Percentiles rank a stretch among this genome's conserved stretches.
Evolutionary conservation across 2,113 vertebrate species (phyloP).

Genomic region (Poeciliopsis turrubarensis): DNA sequence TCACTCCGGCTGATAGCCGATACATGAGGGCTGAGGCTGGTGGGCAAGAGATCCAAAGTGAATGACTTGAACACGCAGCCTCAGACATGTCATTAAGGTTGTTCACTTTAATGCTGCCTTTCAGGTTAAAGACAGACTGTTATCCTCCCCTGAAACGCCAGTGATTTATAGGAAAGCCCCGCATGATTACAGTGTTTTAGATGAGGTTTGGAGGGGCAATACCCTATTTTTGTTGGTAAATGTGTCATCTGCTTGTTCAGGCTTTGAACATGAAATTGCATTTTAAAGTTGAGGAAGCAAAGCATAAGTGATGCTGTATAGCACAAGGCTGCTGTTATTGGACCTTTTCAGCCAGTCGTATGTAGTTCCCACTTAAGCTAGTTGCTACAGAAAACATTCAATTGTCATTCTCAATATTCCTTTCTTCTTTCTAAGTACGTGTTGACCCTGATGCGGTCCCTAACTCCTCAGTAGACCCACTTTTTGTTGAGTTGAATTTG

Average conservation of each 20-base stretch:
- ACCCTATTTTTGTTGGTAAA: constrained; percentile 48
- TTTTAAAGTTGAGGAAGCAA: constrained; percentile 4
- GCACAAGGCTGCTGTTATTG: not conserved
- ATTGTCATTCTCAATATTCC: not conserved
- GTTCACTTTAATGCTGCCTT: constrained; percentile 65
- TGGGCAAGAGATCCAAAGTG: constrained; percentile 57
- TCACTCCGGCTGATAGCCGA: constrained; percentile 40
- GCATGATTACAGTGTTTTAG: constrained; percentile 65
- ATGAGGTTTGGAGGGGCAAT: constrained; percentile 41
- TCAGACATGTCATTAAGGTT: constrained; percentile 69
- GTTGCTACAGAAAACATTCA: not conserved
- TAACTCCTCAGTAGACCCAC: not conserved
- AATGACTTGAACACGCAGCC: constrained; percentile 51
- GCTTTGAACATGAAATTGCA: constrained; percentile 28
- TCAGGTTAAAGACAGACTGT: constrained; percentile 47
- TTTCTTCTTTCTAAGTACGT: not conserved
- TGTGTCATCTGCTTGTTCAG: constrained; percentile 31
- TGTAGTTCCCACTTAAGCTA: not conserved
- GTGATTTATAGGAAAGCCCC: constrained; percentile 60
- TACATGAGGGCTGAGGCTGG: constrained; percentile 41
- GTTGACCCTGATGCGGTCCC: not conserved
- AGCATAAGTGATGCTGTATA: not conserved
- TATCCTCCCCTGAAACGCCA: constrained; percentile 51
- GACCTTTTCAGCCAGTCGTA: not conserved
- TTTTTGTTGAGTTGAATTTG: not conserved